A percentile compares a stretch with the other conserved stretches of the same genome.
Evolutionary conservation across 2,888 invertebrate species (phyloP).

Genomic region (Erpobdella octoculata): DNA sequence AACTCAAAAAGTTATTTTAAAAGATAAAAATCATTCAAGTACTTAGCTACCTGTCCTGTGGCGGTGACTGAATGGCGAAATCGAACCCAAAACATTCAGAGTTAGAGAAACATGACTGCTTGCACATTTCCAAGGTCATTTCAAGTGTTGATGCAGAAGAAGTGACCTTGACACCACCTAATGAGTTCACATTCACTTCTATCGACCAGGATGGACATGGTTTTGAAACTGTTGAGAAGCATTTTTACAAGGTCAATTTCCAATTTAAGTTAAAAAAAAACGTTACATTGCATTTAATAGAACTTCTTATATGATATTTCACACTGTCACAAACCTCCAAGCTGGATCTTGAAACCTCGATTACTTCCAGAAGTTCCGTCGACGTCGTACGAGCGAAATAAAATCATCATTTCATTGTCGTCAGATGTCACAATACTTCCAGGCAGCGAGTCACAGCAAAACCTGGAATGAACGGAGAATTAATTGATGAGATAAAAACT

Average conservation of each 20-base stretch:
- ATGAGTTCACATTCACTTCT: neutral
- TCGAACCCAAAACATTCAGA: conserved; percentile 10
- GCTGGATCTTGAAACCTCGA: neutral
- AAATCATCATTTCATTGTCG: conserved; percentile 33
- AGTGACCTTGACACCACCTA: neutral
- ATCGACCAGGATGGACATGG: conserved; percentile 10
- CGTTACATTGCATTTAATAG: too few species aligned
- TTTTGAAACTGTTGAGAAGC: neutral
- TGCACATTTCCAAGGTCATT: conserved; percentile 4
- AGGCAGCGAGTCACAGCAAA: conserved; percentile 35
- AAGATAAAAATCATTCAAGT: too few species aligned
- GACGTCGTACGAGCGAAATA: conserved; percentile 32
- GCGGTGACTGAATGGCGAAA: neutral
- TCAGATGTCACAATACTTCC: conserved; percentile 25
- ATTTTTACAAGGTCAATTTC: neutral
- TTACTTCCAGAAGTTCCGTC: conserved; percentile 16
- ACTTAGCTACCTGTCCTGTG: too few species aligned
- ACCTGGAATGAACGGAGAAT: conserved; percentile 26
- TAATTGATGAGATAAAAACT: neutral
- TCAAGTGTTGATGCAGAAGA: neutral
- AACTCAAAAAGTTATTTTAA: too few species aligned
- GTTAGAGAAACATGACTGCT: neutral
- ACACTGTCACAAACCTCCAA: neutral
- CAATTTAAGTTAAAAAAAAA: too few species aligned
- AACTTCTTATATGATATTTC: neutral